Evolutionary conservation across 2,113 vertebrate species (phyloP).

Genomic region (Hippotragus niger): DNA sequence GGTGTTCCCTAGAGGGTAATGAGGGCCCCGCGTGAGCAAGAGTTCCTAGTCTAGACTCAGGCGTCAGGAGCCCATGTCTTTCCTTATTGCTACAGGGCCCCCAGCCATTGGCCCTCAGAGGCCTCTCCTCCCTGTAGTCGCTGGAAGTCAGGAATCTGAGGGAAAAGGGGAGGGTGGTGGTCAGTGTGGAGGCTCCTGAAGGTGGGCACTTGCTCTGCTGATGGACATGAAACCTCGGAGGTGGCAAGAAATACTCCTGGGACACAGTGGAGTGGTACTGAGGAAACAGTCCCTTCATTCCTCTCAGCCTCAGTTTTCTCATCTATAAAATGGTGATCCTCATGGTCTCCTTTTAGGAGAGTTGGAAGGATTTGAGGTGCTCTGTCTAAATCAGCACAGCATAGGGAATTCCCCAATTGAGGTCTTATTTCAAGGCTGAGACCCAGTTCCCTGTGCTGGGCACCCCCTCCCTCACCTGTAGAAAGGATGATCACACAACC

Average conservation of each 20-base stretch:
- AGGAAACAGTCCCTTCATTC: not conserved
- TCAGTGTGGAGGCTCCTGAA: not conserved
- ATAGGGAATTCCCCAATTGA: not conserved
- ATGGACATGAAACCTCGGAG: not conserved
- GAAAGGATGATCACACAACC: rapidly evolving
- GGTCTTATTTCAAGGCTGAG: not conserved
- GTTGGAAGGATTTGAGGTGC: not conserved
- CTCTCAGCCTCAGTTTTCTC: too few species aligned
- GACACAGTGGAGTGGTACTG: not conserved
- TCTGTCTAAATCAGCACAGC: not conserved
- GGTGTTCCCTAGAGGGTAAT: not conserved
- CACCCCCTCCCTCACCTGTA: not conserved
- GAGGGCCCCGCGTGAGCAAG: rapidly evolving
- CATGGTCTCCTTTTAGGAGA: not conserved
- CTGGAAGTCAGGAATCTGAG: not conserved
- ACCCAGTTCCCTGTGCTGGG: not conserved
- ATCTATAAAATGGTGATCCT: not conserved
- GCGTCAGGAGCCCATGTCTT: not conserved
- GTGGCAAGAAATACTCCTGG: not conserved
- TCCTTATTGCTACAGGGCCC: not conserved
- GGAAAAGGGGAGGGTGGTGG: not conserved
- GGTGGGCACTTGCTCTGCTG: not conserved
- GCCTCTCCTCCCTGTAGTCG: too few species aligned
- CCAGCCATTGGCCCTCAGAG: not conserved
- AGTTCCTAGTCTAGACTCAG: not conserved